Evolutionary conservation across 2,888 invertebrate genomes (phyloP), one percentile per base, ranked within the genome.

Genomic region (Trypoxylon attenuatum): DNA sequence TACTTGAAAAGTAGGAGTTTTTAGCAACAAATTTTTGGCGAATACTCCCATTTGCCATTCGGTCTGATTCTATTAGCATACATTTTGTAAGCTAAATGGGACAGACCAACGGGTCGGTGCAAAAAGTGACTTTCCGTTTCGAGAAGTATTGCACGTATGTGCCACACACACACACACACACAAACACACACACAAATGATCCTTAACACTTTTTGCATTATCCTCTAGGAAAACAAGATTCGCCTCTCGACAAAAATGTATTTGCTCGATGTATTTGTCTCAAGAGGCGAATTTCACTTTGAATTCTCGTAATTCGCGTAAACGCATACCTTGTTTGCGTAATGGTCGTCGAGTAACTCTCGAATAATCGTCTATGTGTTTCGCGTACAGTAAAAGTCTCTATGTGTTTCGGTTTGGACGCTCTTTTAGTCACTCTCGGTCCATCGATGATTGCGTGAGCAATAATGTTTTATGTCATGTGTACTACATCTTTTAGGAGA

Each of bases 401-500:
- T 53, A 57, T 73, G 59, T 71, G 50, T 71, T 76, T 69, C 33
- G n/a, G n/a, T n/a, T n/a, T n/a, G n/a, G n/a, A n/a, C n/a, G n/a
- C n/a, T n/a, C n/a, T n/a, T n/a, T n/a, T n/a, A n/a, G n/a, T n/a
- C n/a, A n/a, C n/a, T n/a, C n/a, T n/a, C 62, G 59, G 58, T 54
- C 64, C 49, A 69, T 69, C 53, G 45, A 65, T 51, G 54, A 70
- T 39, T 49, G 53, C 47, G 67, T 65, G 66, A 70, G 68, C 65
- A 62, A 71, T 73, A 64, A 71, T 45, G 56, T 62, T 71, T 70
- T 64, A 78, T 72, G n/a, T n/a, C n/a, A n/a, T n/a, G n/a, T n/a
- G n/a, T n/a, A n/a, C n/a, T n/a, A n/a, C n/a, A n/a, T n/a, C 76
- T 76, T 76, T 73, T 52, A 39, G 41, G 29, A 10, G 43, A 27